A percentile compares a stretch with the other conserved stretches of the same genome.
These are phyloP conservation scores for Periplaneta americana DNA, from an alignment of 1,140 invertebrate species.

Conservation along the genomic window DNA sequence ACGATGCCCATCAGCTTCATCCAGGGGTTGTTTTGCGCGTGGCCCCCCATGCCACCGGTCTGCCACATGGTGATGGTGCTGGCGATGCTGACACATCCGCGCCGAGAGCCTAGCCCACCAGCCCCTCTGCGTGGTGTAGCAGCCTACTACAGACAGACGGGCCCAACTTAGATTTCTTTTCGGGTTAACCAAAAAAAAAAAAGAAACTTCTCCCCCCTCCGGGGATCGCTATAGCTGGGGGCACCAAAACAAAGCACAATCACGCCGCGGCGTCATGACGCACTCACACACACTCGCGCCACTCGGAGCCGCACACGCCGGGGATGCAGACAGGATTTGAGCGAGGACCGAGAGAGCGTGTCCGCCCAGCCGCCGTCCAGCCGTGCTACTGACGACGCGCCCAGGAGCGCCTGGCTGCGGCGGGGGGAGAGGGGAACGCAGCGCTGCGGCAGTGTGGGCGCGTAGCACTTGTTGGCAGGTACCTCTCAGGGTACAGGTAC, in stretches of 20 bases:
- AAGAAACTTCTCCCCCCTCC: neutral
- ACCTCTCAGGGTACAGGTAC: no score
- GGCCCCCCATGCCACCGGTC: conserved; percentile 68
- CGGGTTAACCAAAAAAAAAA: no score
- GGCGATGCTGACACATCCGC: neutral
- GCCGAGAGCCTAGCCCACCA: neutral
- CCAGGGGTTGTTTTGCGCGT: conserved; percentile 70
- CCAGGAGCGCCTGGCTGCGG: no score
- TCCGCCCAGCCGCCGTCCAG: neutral
- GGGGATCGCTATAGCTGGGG: neutral
- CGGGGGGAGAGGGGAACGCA: no score
- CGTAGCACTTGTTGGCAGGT: no score
- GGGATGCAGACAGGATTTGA: neutral
- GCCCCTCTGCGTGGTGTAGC: neutral
- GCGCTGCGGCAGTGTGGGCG: no score
- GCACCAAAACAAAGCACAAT: neutral
- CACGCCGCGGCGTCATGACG: neutral
- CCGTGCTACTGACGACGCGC: neutral
- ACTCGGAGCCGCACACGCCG: neutral
- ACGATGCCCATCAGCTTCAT: conserved; percentile 78
- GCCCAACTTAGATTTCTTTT: neutral
- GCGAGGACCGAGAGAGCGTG: neutral
- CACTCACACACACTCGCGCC: neutral
- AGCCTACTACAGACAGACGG: neutral
- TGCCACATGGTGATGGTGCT: conserved; percentile 57